Conservation (phyloP, 2,797 vertebrate species). For the Eptatretus atami region DNA sequence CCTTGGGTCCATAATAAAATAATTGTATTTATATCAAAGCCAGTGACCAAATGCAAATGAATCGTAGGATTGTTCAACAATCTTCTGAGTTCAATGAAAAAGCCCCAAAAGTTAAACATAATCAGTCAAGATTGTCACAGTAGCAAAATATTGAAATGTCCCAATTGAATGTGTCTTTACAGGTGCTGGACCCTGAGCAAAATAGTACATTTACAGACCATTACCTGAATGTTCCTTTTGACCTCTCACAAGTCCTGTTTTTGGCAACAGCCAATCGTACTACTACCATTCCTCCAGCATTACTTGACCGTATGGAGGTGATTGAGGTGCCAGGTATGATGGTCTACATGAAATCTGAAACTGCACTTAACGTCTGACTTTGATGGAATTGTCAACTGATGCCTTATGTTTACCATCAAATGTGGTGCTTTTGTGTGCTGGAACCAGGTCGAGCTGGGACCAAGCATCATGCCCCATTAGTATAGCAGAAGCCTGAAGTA, state of each 20-base stretch:
- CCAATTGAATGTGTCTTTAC: slow-evolving; percentile 5
- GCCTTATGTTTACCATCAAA: too few species aligned
- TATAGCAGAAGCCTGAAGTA: too few species aligned
- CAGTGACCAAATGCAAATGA: slow-evolving; percentile 10
- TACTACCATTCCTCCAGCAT: slow-evolving; percentile 50
- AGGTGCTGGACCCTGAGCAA: slow-evolving; percentile 90
- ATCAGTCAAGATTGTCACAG: slow-evolving; percentile 8
- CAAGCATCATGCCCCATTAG: too few species aligned
- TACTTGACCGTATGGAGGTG: slow-evolving; percentile 85
- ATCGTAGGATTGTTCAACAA: slow-evolving; percentile 12
- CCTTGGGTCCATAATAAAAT: too few species aligned
- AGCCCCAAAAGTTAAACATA: slow-evolving; percentile 11
- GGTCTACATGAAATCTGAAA: too few species aligned
- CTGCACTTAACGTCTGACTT: too few species aligned
- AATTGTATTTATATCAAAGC: too few species aligned
- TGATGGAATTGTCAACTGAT: too few species aligned
- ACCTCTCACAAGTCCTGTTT: slow-evolving; percentile 90
- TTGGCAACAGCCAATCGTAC: slow-evolving; percentile 84
- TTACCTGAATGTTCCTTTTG: slow-evolving; percentile 80
- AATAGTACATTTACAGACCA: slow-evolving; percentile 92
- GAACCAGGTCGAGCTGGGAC: too few species aligned
- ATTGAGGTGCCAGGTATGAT: slow-evolving; percentile 62
- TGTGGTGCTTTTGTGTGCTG: too few species aligned
- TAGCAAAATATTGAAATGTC: background rate
- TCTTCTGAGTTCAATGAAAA: slow-evolving; percentile 12